Conservation (phyloP, 1,140 invertebrate species). For the Drosophila suzukii region DNA sequence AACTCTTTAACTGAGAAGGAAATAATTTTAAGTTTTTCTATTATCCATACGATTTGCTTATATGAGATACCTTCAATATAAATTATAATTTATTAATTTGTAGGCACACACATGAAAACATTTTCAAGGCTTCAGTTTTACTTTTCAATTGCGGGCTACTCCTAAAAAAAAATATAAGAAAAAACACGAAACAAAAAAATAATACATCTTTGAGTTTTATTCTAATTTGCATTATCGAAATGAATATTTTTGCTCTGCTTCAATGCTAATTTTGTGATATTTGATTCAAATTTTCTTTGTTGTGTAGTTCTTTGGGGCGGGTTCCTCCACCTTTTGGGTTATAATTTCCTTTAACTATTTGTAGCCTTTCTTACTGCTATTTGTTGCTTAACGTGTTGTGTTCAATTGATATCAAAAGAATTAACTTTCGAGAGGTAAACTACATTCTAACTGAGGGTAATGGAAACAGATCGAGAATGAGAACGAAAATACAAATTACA, state of each 20-base stretch:
- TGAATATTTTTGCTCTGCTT: slow-evolving; percentile 69
- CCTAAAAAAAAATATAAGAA: slow-evolving; percentile 63
- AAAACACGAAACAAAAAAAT: slow-evolving; percentile 46
- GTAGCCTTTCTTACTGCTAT: slow-evolving; percentile 67
- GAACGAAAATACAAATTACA: slow-evolving; percentile 73
- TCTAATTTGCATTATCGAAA: slow-evolving; percentile 44
- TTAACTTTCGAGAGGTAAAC: slow-evolving; percentile 29
- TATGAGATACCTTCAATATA: slow-evolving; percentile 73
- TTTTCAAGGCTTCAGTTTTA: slow-evolving; percentile 52
- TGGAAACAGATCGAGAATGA: slow-evolving; percentile 26
- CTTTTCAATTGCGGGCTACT: slow-evolving; percentile 65
- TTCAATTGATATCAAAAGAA: slow-evolving; percentile 76
- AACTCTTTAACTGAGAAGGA: slow-evolving; percentile 45
- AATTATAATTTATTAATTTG: slow-evolving; percentile 69
- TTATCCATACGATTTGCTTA: slow-evolving; percentile 55
- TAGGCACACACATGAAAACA: slow-evolving; percentile 49
- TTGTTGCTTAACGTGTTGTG: slow-evolving; percentile 75
- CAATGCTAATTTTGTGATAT: slow-evolving; percentile 82
- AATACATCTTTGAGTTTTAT: slow-evolving; percentile 77
- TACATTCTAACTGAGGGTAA: slow-evolving; percentile 42
- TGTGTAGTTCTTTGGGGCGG: slow-evolving; percentile 28
- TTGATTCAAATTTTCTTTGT: slow-evolving; percentile 62
- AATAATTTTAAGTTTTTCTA: slow-evolving; percentile 60
- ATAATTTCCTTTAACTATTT: slow-evolving; percentile 31
- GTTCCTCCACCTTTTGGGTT: slow-evolving; percentile 23